phyloP scores from a whole-genome alignment of 1,140 invertebrate species.

The Pogonus chalceus region DNA sequence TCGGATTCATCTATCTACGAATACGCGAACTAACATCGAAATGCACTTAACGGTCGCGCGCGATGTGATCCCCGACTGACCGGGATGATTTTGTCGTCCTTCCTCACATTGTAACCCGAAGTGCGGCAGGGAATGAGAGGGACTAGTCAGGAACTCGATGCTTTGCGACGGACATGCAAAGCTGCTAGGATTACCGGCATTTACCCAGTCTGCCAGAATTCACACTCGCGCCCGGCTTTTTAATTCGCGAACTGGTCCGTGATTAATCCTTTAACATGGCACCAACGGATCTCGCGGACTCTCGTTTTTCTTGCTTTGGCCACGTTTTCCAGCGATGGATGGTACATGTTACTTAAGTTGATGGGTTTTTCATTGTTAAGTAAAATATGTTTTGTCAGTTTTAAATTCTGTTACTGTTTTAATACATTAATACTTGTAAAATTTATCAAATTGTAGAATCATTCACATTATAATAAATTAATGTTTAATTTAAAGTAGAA shows the following conservation, averaged over 20 bases:
- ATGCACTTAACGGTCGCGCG: conserved; percentile 3
- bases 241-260: neutral
- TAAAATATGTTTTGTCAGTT: too few species aligned
- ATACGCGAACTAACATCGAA: conserved; percentile 1
- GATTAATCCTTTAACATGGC: neutral
- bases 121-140: neutral
- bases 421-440: too few species aligned
- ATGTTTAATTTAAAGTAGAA: too few species aligned
- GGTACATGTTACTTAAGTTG: too few species aligned
- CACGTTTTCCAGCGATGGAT: too few species aligned
- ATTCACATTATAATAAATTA: too few species aligned
- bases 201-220: conserved; percentile 5
- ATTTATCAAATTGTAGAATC: too few species aligned
- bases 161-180: neutral
- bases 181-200: neutral
- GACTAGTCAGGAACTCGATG: neutral
- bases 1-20: conserved; percentile 4
- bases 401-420: too few species aligned
- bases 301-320: neutral
- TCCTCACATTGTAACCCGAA: neutral
- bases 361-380: too few species aligned
- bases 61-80: neutral
- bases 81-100: neutral
- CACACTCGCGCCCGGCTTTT: neutral
- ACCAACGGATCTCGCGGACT: neutral